Evolutionary conservation across 1,140 invertebrate species (phyloP).

Genomic region (Brachionus paranguensis): DNA sequence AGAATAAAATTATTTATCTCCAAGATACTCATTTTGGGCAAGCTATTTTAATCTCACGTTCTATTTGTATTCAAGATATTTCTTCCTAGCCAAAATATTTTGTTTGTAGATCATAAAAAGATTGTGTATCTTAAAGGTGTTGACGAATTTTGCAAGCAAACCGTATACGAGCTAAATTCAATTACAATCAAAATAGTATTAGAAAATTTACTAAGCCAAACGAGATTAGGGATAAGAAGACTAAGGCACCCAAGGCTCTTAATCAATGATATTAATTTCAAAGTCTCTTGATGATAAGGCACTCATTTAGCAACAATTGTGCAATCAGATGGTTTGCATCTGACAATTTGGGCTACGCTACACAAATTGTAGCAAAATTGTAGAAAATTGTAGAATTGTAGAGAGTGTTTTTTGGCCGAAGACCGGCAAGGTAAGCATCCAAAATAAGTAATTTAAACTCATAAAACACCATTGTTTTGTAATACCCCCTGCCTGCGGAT

Average conservation of each 20-base stretch:
- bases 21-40: neutral
- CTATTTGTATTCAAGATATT: constrained; percentile 17
- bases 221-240: neutral
- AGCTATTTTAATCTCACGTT: constrained; percentile 2
- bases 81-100: constrained; percentile 3
- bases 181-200: constrained; percentile 18
- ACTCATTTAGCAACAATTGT: neutral
- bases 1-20: neutral
- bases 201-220: neutral
- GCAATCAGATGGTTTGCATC: neutral
- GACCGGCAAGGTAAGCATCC: neutral
- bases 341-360: neutral
- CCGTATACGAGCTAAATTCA: neutral
- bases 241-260: neutral
- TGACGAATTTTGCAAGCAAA: neutral
- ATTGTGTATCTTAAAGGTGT: constrained; percentile 17
- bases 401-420: neutral
- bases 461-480: neutral
- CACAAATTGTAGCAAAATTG: neutral
- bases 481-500: neutral
- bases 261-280: neutral
- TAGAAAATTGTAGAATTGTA: neutral
- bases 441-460: neutral
- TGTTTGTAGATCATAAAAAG: neutral
- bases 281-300: neutral